These are phyloP conservation scores for Chymomyza fuscimana DNA, from an alignment of 2,888 invertebrate species.

Conservation along the genomic window DNA sequence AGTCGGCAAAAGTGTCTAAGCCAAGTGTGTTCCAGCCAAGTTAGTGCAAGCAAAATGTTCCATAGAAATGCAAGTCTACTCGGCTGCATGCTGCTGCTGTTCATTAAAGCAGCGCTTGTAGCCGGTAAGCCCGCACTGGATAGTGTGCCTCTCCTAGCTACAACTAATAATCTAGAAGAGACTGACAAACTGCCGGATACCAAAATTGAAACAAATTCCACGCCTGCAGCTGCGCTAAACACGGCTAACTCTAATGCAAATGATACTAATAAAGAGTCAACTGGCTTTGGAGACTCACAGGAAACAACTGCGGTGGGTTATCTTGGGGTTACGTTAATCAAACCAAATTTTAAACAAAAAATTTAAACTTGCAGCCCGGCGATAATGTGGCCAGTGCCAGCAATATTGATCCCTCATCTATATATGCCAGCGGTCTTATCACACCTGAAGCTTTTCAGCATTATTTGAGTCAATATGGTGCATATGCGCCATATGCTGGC, in stretches of 20 bases:
- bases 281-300: neutral
- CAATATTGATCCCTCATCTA: conserved; percentile 67
- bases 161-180: conserved; percentile 55
- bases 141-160: conserved; percentile 23
- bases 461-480: conserved; percentile 76
- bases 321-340: neutral
- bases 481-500: conserved; percentile 50
- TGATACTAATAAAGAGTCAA: conserved; percentile 10
- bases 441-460: conserved; percentile 78
- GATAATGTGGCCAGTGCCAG: conserved; percentile 64
- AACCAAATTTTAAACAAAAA: neutral
- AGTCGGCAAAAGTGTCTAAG: neutral
- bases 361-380: conserved; percentile 5
- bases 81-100: conserved; percentile 34
- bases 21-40: neutral
- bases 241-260: conserved; percentile 16
- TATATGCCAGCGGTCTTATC: conserved; percentile 69
- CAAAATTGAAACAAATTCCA: conserved; percentile 13
- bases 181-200: conserved; percentile 47
- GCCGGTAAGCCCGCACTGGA: conserved; percentile 54
- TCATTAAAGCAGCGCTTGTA: conserved; percentile 12
- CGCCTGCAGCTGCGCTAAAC: conserved; percentile 16
- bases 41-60: neutral
- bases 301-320: conserved; percentile 46
- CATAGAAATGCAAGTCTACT: neutral